Evolutionary conservation across 1,140 invertebrate genomes (phyloP).

Genomic region (Aricia agestis): DNA sequence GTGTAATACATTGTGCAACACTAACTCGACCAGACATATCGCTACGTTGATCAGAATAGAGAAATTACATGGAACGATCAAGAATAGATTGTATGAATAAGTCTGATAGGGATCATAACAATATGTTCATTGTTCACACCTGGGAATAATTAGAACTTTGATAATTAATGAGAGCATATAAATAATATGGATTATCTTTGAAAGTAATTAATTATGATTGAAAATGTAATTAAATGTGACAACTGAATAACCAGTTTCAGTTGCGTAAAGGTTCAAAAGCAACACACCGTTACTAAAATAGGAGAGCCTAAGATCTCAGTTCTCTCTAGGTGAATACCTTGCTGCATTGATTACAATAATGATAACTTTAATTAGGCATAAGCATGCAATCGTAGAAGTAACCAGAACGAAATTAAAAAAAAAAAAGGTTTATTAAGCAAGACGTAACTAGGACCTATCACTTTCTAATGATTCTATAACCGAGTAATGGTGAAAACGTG

Average conservation of each 20-base stretch:
- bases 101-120: background rate
- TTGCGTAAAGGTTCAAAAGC: too few species aligned
- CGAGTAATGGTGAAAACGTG: constrained; percentile 43
- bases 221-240: too few species aligned
- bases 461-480: constrained; percentile 35
- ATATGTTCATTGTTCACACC: background rate
- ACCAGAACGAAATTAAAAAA: background rate
- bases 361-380: too few species aligned
- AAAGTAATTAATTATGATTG: too few species aligned
- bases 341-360: too few species aligned
- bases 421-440: background rate
- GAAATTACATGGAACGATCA: constrained; percentile 19
- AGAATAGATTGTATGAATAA: constrained; percentile 12
- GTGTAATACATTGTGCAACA: constrained; percentile 20
- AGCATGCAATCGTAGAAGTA: too few species aligned
- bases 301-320: too few species aligned
- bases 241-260: too few species aligned
- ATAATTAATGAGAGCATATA: too few species aligned
- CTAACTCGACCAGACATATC: constrained; percentile 19
- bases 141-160: background rate
- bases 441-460: constrained; percentile 21
- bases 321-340: too few species aligned
- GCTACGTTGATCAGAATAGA: constrained; percentile 18
- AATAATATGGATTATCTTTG: too few species aligned
- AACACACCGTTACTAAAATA: too few species aligned